Evolutionary conservation across 1,140 invertebrate species (phyloP).

Genomic region (Bombyx mandarina): DNA sequence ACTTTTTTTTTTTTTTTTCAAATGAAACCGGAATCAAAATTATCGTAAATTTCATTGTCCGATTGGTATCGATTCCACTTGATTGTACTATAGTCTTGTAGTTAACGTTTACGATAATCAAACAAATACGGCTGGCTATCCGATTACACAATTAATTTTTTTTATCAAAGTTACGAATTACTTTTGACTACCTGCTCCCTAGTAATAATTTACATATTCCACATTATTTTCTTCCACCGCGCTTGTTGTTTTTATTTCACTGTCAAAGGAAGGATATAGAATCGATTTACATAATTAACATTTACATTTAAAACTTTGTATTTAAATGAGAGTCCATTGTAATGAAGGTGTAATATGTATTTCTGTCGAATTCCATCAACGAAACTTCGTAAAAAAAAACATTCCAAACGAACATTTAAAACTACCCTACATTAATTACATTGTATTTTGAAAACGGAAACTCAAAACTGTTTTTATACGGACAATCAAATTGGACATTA

Average conservation of each 20-base stretch:
- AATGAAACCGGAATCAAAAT: neutral
- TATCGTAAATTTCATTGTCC: neutral
- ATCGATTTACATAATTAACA: constrained; percentile 55
- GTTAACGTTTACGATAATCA: constrained; percentile 18
- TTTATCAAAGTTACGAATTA: neutral
- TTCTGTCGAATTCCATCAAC: constrained; percentile 17
- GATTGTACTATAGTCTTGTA: constrained; percentile 16
- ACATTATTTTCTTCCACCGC: constrained; percentile 21
- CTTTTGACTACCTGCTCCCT: neutral
- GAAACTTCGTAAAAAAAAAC: too few relatives aligned
- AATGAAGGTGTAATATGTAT: constrained; percentile 35
- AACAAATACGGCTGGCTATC: constrained; percentile 4
- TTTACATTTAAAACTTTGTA: constrained; percentile 50
- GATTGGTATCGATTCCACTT: constrained; percentile 3
- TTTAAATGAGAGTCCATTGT: constrained; percentile 44
- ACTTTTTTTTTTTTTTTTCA: neutral
- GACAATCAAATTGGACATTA: neutral
- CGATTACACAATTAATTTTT: neutral
- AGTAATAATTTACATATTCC: constrained; percentile 12
- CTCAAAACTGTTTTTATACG: neutral
- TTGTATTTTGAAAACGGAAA: too few relatives aligned
- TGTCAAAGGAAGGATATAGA: constrained; percentile 43
- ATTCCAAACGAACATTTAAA: neutral
- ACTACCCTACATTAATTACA: neutral
- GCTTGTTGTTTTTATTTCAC: constrained; percentile 22